Evolutionary conservation across 2,888 invertebrate species (phyloP), one percentile per base, ranked within the genome.

Genomic region (Coleophora deauratella): DNA sequence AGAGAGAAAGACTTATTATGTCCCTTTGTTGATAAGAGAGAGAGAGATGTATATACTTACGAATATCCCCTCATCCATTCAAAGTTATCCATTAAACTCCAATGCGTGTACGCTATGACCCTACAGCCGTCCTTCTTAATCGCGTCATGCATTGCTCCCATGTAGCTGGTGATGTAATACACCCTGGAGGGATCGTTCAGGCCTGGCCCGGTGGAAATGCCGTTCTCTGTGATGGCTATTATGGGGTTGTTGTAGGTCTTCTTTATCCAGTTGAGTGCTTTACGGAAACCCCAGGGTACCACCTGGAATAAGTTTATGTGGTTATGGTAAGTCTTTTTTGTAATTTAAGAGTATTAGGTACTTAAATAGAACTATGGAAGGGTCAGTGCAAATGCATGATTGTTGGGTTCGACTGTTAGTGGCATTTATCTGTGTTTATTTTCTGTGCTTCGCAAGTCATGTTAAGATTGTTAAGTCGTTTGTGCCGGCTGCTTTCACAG

Each of bases 21-120:
- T n/a, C n/a, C n/a, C n/a, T n/a, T n/a, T n/a, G n/a, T n/a, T n/a
- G n/a, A n/a, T n/a, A n/a, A n/a, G n/a, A n/a, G n/a, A n/a, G n/a
- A n/a, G n/a, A n/a, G n/a, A n/a, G n/a, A n/a, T n/a, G n/a, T n/a
- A n/a, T n/a, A n/a, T 37, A 76, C 82, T 79, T 47, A 91, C 88
- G 89, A 88, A 62, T 88, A 94, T 21, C 94, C 95, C 34, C 87
- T 81, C 44, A 85, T 82, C 94, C 94, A 95, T 66, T 95, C 94
- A 68, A 91, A 93, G 61, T 93, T 93, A 59, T 96, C 95, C 72
- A 95, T 86, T 11, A 95, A 71, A 49, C 91, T 91, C 93, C 94
- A 94, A 41, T 90, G 88, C 0, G 91, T 88, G 59, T 94, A 95
- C 0, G 90, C 92, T 8, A 78, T 62, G 1, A 92, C 86, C 38